Base-by-base conservation (phyloP, 2,888 invertebrate genomes). In the Tiphia femorata region DNA sequence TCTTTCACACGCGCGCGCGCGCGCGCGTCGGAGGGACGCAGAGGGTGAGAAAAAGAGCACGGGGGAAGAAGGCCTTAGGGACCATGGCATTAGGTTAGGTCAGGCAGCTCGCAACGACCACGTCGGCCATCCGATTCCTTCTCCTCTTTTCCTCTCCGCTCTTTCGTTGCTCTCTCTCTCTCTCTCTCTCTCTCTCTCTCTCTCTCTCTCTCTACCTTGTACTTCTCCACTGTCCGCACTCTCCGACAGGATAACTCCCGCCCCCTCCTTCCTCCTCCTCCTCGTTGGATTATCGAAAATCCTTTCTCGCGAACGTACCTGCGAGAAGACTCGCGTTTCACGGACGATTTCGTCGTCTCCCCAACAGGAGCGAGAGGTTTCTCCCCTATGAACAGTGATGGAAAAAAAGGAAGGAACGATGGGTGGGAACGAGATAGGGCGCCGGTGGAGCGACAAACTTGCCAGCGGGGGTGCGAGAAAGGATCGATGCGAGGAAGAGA, bases 301-400 rank as follows among this genome's bases (percentile, higher is more conserved):
- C 61, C 51, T 50, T 57, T 37, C 30, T 35, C 47, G 48, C 55
- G 44, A 21, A 20, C 48, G 47, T 46, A 49, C 44, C 50, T 46
- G 49, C 55, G 35, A 47, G 55, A 44, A 47, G 58, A 43, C 54
- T 64, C 58, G n/a, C n/a, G 70, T 70, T 64, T 70, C 60, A 64
- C 55, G 69, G 54, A 25, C 60, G 62, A 71, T 68, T 69, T 68
- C 69, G 43, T 46, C 16, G 43, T 54, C 43, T 29, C 53, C 55
- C 21, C 30, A 35, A 49, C 49, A 33, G 51, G 51, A 23, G 46
- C 42, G 49, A 41, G 54, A n/a, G 33, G 20, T 19, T 4, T 37
- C 46, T 41, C 16, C 52, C 42, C 46, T 6, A 30, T 7, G 50
- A 49, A 33, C 43, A 17, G 29, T 40, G 29, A 47, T 19, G 25